phyloP scores from a whole-genome alignment of 2,888 invertebrate genomes.

The Phanerotoma sp. region DNA sequence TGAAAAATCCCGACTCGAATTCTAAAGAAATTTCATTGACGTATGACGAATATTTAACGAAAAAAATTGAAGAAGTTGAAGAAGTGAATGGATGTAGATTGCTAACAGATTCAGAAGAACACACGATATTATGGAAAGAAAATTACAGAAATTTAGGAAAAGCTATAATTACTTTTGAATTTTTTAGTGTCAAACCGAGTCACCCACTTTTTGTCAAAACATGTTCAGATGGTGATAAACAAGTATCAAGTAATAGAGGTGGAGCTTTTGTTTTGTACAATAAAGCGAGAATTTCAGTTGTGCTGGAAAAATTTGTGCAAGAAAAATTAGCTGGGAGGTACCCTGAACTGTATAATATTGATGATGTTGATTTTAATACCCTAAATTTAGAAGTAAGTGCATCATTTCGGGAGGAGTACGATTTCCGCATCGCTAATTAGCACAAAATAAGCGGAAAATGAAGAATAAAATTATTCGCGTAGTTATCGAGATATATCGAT shows the following conservation, averaged over 20 bases:
- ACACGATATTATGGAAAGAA: slow-evolving; percentile 59
- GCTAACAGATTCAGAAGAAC: slow-evolving; percentile 60
- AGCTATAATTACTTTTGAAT: slow-evolving; percentile 69
- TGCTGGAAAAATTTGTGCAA: slow-evolving; percentile 66
- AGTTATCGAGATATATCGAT: too few species aligned
- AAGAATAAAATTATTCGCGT: too few species aligned
- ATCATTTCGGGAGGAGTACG: too few species aligned
- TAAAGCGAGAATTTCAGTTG: slow-evolving; percentile 69
- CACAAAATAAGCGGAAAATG: background rate
- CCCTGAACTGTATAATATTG: slow-evolving; percentile 63
- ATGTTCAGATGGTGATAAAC: slow-evolving; percentile 47
- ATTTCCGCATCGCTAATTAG: background rate
- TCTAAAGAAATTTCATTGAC: slow-evolving; percentile 60
- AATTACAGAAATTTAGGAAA: slow-evolving; percentile 61
- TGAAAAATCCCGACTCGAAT: slow-evolving; percentile 63
- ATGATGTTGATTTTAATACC: slow-evolving; percentile 65
- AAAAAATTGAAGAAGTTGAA: slow-evolving; percentile 37
- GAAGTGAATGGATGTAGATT: slow-evolving; percentile 66
- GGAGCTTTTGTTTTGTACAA: slow-evolving; percentile 78
- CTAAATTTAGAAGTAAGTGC: slow-evolving; percentile 68
- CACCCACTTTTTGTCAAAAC: slow-evolving; percentile 63
- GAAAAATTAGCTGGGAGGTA: slow-evolving; percentile 62
- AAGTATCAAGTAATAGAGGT: slow-evolving; percentile 62
- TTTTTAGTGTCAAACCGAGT: slow-evolving; percentile 68
- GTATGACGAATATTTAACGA: slow-evolving; percentile 58